Base-by-base conservation (phyloP, 2,113 vertebrate species). In the Ochotona princeps region DNA sequence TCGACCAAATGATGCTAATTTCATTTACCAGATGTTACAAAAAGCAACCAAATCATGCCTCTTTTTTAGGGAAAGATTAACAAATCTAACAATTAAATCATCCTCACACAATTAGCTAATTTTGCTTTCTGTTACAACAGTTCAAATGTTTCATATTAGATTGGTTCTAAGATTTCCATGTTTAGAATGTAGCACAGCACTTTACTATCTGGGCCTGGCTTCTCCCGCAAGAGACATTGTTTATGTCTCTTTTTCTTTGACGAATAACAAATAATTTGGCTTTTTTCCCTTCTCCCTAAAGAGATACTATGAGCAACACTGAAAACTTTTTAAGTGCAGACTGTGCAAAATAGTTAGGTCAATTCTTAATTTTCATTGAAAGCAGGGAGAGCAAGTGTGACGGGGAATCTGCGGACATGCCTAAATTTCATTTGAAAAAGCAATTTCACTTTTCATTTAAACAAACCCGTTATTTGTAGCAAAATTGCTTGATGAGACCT, bases 381-480 rank as follows among this genome's bases (percentile, higher is more conserved):
- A 82, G 35, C 12, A 91, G 67, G 80, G 73, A 81, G 30, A 89
- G 44, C 49, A 30, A 8, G 0, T 75, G 9, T 72, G 11, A 87
- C 69, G 75, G 35, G 35, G 94, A 94, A 93, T 89, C 28, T 74
- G 85, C 63, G 60, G 73, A 67, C 60, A 76, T 82, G 21, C 23
- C 90, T 47, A 91, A 84, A 94, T 91, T 90, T 83, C 69, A 94
- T 93, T 96, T 94, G 30, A 49, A 82, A 94, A 91, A 95, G 78
- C 69, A 95, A 90, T 96, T 96, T 92, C 73, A 87, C 35, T 80
- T 91, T 51, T 82, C 78, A 84, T 91, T 95, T 94, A 84, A 96
- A 66, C 17, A 96, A 93, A 91, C 51, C 73, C 94, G 35, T 87
- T 93, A 89, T 89, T 83, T 80, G 66, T 30, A 87, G 66, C 75